A percentile compares a stretch with the other conserved stretches of the same genome.
Conservation (phyloP, 1,140 invertebrate genomes). For the Antheraea pernyi region DNA sequence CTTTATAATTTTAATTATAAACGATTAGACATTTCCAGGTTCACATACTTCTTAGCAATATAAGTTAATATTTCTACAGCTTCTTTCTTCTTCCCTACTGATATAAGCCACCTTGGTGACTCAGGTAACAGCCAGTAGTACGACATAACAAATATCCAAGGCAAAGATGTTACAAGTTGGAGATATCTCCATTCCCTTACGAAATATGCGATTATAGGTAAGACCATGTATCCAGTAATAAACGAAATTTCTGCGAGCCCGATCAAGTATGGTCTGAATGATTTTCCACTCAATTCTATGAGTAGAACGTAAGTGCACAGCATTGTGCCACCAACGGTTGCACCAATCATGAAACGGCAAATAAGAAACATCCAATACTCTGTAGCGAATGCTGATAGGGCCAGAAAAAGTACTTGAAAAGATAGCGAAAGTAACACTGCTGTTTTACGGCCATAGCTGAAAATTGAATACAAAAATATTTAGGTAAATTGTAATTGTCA, state of each 20-base stretch:
- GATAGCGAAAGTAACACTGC: constrained; percentile 79
- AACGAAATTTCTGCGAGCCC: constrained; percentile 52
- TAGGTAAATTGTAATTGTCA: too few species aligned
- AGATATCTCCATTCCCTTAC: constrained; percentile 83
- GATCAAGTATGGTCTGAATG: constrained; percentile 54
- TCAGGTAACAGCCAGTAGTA: too few species aligned
- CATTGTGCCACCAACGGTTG: constrained; percentile 81
- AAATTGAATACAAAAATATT: constrained; percentile 32
- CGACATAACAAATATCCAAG: constrained; percentile 43
- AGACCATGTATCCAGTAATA: constrained; percentile 76
- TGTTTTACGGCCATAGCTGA: constrained; percentile 82
- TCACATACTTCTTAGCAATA: too few species aligned
- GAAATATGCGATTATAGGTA: constrained; percentile 80
- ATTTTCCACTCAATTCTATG: constrained; percentile 72
- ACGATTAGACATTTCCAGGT: too few species aligned
- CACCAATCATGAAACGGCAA: constrained; percentile 80
- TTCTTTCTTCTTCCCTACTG: too few species aligned
- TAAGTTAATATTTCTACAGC: too few species aligned
- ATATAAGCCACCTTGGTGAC: too few species aligned
- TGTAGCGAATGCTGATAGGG: constrained; percentile 80
- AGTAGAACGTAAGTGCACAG: constrained; percentile 79
- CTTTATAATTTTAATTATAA: too few species aligned
- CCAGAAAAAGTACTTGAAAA: constrained; percentile 78
- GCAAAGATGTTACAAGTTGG: constrained; percentile 81
- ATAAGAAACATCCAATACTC: constrained; percentile 81